Evolutionary conservation across 2,113 vertebrate species (phyloP).

Genomic region (Aix galericulata): DNA sequence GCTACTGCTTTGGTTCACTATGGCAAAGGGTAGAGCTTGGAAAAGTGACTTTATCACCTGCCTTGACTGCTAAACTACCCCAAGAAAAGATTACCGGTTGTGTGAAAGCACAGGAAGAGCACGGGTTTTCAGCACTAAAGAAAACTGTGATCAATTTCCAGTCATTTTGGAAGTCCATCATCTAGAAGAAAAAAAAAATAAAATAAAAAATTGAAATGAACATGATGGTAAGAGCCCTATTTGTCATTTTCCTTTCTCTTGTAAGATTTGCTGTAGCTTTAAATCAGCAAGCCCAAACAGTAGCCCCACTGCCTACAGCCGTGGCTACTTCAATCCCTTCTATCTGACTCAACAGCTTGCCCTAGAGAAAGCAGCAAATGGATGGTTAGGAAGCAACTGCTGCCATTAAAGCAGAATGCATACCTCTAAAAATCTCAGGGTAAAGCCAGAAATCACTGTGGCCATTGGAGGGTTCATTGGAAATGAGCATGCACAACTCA

Average conservation of each 20-base stretch:
- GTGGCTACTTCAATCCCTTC: not conserved
- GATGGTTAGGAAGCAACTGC: not conserved
- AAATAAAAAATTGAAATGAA: not conserved
- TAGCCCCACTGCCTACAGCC: not conserved
- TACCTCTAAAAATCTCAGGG: not conserved
- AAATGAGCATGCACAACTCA: not conserved
- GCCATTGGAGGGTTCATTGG: not conserved
- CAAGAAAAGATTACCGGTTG: conserved; percentile 39
- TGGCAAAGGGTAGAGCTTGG: not conserved
- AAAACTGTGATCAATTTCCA: conserved; percentile 95
- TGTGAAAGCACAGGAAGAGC: conserved; percentile 73
- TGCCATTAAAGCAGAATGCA: not conserved
- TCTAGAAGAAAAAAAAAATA: conserved; percentile 57
- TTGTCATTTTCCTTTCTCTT: not conserved
- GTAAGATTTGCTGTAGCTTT: not conserved
- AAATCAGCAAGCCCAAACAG: not conserved
- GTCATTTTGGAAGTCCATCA: conserved; percentile 85
- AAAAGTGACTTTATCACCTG: not conserved
- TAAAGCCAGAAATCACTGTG: not conserved
- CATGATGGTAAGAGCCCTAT: not conserved
- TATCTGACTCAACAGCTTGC: not conserved
- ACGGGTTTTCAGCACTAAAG: conserved; percentile 82
- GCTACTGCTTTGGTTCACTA: not conserved
- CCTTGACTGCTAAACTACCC: not conserved
- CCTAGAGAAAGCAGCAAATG: not conserved